Percentiles rank a stretch among this genome's conserved stretches.
Conservation (phyloP, 1,140 invertebrate genomes). For the Drosophila chauvacae region DNA sequence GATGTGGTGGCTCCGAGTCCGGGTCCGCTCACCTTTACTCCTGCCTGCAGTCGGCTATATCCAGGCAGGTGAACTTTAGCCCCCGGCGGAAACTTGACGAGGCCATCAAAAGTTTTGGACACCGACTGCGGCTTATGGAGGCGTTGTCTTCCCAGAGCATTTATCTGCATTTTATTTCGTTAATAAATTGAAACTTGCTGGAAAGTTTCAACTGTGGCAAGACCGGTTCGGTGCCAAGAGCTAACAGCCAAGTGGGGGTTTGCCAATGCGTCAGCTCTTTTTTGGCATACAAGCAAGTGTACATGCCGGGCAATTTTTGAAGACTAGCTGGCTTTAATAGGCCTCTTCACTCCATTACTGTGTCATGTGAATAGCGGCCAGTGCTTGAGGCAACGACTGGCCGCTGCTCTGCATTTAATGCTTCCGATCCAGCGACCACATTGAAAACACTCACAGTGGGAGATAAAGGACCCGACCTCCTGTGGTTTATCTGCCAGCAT, state of each 20-base stretch:
- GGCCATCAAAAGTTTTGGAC: slow-evolving; percentile 74
- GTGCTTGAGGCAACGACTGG: slow-evolving; percentile 24
- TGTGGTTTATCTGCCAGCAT: slow-evolving; percentile 64
- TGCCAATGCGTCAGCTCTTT: slow-evolving; percentile 42
- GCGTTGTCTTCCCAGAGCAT: slow-evolving; percentile 42
- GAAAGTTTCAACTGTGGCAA: slow-evolving; percentile 57
- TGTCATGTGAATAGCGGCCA: slow-evolving; percentile 2
- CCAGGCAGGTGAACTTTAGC: slow-evolving; percentile 37
- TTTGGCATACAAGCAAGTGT: slow-evolving; percentile 8
- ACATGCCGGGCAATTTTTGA: slow-evolving; percentile 14
- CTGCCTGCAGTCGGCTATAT: not conserved
- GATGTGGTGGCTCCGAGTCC: not conserved
- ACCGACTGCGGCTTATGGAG: slow-evolving; percentile 66
- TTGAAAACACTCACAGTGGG: slow-evolving; percentile 21
- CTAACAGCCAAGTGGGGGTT: slow-evolving; percentile 20
- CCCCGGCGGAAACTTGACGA: slow-evolving; percentile 48
- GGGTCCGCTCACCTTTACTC: not conserved
- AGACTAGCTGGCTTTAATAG: slow-evolving; percentile 51
- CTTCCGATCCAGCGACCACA: slow-evolving; percentile 25
- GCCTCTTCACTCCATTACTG: slow-evolving; percentile 43
- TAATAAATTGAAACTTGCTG: slow-evolving; percentile 80
- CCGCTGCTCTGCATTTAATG: slow-evolving; percentile 55
- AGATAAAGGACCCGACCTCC: slow-evolving; percentile 27
- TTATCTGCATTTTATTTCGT: slow-evolving; percentile 82
- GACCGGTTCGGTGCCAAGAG: slow-evolving; percentile 39